Conservation (phyloP, 2,888 invertebrate species). For the Elmis aenea region DNA sequence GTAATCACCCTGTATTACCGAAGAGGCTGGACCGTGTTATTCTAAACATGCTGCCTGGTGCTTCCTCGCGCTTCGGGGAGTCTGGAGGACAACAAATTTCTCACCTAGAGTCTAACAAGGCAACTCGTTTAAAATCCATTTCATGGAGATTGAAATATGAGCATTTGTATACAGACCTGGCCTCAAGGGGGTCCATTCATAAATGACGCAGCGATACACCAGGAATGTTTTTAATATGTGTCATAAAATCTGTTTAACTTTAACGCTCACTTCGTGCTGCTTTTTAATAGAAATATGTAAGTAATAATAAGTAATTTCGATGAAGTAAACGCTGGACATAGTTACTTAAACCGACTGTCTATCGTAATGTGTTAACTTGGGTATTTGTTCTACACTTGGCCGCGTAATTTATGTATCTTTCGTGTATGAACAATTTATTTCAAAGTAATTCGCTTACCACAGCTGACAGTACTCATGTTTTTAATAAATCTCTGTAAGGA, state of each 20-base stretch:
- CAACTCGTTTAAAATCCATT: slow-evolving; percentile 45
- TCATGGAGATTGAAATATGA: slow-evolving; percentile 45
- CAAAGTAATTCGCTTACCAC: too few species aligned
- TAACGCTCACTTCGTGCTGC: slow-evolving; percentile 11
- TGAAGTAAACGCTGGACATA: too few species aligned
- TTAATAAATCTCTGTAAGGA: too few species aligned
- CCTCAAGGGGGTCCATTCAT: slow-evolving; percentile 43
- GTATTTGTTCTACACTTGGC: too few species aligned
- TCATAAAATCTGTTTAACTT: slow-evolving; percentile 22
- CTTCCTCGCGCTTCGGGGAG: slow-evolving; percentile 38
- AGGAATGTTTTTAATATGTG: slow-evolving; percentile 28
- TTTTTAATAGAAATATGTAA: too few species aligned
- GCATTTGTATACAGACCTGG: slow-evolving; percentile 38
- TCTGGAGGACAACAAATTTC: slow-evolving; percentile 47
- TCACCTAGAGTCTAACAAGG: slow-evolving; percentile 48
- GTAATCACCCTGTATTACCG: too few species aligned
- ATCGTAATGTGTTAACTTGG: too few species aligned
- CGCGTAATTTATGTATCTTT: too few species aligned
- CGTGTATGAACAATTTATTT: too few species aligned
- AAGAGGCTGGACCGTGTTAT: slow-evolving; percentile 16
- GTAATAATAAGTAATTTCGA: too few species aligned
- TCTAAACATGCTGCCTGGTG: slow-evolving; percentile 36
- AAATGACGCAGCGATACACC: slow-evolving; percentile 27
- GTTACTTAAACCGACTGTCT: too few species aligned
- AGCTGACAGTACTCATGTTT: too few species aligned